Percentiles rank a stretch among this genome's conserved stretches.
phyloP scores from a whole-genome alignment of 2,113 vertebrate species.

The Natator depressus region DNA sequence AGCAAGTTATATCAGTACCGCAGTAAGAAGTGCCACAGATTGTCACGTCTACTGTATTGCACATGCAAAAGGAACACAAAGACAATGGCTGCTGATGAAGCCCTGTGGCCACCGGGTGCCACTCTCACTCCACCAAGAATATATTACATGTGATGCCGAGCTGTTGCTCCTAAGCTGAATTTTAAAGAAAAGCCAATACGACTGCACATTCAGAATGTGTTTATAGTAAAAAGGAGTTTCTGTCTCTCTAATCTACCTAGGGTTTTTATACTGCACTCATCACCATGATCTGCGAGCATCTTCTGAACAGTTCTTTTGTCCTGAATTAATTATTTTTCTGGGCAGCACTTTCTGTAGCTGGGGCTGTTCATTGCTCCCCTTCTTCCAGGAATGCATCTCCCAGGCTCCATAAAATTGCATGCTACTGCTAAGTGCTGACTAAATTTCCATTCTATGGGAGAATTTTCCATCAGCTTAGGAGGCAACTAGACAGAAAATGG shows the following conservation, averaged over 20 bases:
- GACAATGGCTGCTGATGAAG: not conserved
- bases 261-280: not conserved
- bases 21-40: not conserved
- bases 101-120: constrained; percentile 54
- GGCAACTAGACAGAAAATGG: not conserved
- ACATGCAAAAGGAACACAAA: not conserved
- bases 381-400: not conserved
- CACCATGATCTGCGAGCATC: not conserved
- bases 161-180: accelerated
- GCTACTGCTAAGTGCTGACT: not conserved
- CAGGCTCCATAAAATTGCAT: too few species aligned
- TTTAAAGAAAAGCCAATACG: not conserved
- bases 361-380: not conserved
- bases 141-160: not conserved
- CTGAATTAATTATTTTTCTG: not conserved
- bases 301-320: not conserved
- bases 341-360: not conserved
- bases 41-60: accelerated
- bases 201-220: not conserved
- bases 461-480: not conserved
- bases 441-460: not conserved
- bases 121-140: constrained; percentile 56
- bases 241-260: not conserved
- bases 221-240: not conserved
- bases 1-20: not conserved